Conservation (phyloP, 2,888 invertebrate genomes). For the Bombyx huttoni region DNA sequence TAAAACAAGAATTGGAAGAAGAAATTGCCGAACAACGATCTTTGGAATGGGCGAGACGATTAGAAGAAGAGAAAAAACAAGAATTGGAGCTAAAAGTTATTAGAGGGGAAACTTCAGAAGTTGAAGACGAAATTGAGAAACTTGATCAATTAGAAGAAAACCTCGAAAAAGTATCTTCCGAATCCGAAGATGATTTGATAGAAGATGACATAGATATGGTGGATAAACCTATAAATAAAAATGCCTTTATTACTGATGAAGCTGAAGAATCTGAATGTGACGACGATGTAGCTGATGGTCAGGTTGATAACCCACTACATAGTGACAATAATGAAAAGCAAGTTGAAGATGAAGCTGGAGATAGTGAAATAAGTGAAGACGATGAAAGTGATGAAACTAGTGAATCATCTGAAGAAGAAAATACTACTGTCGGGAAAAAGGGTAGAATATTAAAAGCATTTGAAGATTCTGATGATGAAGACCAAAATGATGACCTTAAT, state of each 20-base stretch:
- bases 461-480: slow-evolving; percentile 63
- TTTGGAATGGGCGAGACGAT: slow-evolving; percentile 78
- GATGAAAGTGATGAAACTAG: slow-evolving; percentile 26
- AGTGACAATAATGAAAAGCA: slow-evolving; percentile 22
- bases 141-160: slow-evolving; percentile 32
- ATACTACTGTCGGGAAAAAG: slow-evolving; percentile 31
- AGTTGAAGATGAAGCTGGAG: slow-evolving; percentile 23
- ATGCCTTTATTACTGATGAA: slow-evolving; percentile 57
- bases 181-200: slow-evolving; percentile 40
- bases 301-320: slow-evolving; percentile 8
- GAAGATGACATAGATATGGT: slow-evolving; percentile 50
- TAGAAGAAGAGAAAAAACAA: slow-evolving; percentile 59
- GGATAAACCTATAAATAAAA: slow-evolving; percentile 49
- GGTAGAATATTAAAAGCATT: slow-evolving; percentile 62
- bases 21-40: slow-evolving; percentile 80
- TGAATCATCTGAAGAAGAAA: slow-evolving; percentile 38
- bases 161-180: slow-evolving; percentile 46
- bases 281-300: slow-evolving; percentile 23
- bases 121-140: slow-evolving; percentile 54
- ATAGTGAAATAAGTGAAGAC: slow-evolving; percentile 28
- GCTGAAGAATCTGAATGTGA: slow-evolving; percentile 64
- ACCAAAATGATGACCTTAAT: slow-evolving; percentile 3
- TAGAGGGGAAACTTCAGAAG: slow-evolving; percentile 38
- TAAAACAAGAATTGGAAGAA: slow-evolving; percentile 79
- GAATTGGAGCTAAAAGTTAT: slow-evolving; percentile 47